These are phyloP conservation scores for Rhaphigaster nebulosa DNA, from an alignment of 2,888 invertebrate species.

Conservation along the genomic window DNA sequence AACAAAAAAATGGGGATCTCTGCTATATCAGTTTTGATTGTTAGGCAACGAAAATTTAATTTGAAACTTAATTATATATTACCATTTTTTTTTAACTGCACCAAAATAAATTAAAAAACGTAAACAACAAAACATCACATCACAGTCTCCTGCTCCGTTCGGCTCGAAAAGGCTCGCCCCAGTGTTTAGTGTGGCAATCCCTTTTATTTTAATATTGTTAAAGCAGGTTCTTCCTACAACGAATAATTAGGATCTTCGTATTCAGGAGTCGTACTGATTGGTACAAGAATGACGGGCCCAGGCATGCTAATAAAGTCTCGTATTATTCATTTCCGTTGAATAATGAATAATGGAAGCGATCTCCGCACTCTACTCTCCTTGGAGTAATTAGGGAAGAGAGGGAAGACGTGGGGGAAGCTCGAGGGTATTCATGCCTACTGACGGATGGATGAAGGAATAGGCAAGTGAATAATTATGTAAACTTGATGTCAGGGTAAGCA, in stretches of 20 bases:
- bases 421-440: slow-evolving; percentile 42
- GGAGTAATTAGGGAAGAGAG: slow-evolving; percentile 28
- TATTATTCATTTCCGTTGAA: slow-evolving; percentile 32
- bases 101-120: no score
- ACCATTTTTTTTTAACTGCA: no score
- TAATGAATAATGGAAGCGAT: slow-evolving; percentile 35
- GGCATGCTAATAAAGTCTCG: slow-evolving; percentile 22
- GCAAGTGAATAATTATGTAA: slow-evolving; percentile 45
- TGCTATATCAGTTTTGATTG: no score
- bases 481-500: slow-evolving; percentile 25
- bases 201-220: not conserved
- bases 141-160: no score
- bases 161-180: no score
- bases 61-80: no score
- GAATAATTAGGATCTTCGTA: not conserved
- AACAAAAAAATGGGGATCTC: no score
- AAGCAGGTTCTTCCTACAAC: not conserved
- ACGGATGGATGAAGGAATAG: slow-evolving; percentile 45
- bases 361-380: slow-evolving; percentile 35
- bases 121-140: no score
- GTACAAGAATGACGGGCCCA: not conserved
- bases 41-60: no score
- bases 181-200: no score
- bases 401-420: not conserved
- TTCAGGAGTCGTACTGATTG: not conserved